Percentiles rank a stretch among this genome's conserved stretches.
Conservation (phyloP, 2,797 vertebrate genomes). For the Semotilus atromaculatus region DNA sequence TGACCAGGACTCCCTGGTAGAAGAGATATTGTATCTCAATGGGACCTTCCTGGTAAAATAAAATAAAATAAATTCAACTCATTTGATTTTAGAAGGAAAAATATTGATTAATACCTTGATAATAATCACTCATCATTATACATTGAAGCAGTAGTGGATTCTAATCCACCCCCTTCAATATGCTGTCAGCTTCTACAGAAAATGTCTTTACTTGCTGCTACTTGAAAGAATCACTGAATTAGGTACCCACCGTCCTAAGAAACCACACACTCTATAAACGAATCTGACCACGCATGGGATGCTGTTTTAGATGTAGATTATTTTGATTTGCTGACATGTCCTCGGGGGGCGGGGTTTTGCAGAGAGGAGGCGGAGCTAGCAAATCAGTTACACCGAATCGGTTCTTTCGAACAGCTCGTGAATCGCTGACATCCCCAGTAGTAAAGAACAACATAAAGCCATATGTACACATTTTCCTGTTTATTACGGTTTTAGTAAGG, state of each 20-base stretch:
- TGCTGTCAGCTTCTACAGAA: not conserved
- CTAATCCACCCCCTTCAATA: not conserved
- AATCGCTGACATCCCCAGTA: too few relatives aligned
- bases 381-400: not conserved
- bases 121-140: too few relatives aligned
- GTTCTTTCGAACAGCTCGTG: not conserved
- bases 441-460: too few relatives aligned
- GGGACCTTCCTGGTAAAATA: too few relatives aligned
- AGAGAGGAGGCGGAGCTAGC: too few relatives aligned
- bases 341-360: too few relatives aligned
- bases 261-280: not conserved
- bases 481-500: not conserved
- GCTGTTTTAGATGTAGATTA: not conserved
- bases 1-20: too few relatives aligned
- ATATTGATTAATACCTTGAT: too few relatives aligned
- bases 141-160: too few relatives aligned
- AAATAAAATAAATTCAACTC: too few relatives aligned
- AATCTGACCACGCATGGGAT: not conserved
- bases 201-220: not conserved
- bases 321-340: not conserved
- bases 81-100: too few relatives aligned
- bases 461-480: not conserved
- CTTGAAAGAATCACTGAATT: not conserved
- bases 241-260: not conserved
- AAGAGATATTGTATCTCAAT: too few relatives aligned